Percentiles rank a stretch among this genome's conserved stretches.
Conservation (phyloP, 2,113 vertebrate species). For the Romanogobio albipinnatus region DNA sequence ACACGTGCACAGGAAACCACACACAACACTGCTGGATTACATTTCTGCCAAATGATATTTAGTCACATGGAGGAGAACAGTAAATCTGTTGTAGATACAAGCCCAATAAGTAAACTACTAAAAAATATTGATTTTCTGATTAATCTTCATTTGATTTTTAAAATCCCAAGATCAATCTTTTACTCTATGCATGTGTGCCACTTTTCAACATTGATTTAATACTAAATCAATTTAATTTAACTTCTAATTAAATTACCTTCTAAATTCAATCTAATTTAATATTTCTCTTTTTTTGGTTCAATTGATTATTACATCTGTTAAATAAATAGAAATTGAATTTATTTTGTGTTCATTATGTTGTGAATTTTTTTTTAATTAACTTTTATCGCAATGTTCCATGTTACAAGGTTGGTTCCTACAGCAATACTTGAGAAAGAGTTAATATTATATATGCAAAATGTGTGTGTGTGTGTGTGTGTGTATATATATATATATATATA, state of each 20-base stretch:
- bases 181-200: not conserved
- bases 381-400: not conserved
- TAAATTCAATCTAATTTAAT: no score
- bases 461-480: no score
- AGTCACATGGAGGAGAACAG: slow-evolving; percentile 6
- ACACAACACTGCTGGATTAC: slow-evolving; percentile 10
- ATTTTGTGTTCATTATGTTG: no score
- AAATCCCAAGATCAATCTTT: not conserved
- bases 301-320: not conserved
- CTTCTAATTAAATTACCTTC: no score
- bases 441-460: no score
- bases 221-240: no score
- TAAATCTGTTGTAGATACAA: not conserved
- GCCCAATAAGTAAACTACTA: slow-evolving; percentile 25
- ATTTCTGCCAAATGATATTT: slow-evolving; percentile 15
- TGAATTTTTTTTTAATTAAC: not conserved
- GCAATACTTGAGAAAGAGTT: not conserved
- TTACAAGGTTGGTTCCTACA: not conserved
- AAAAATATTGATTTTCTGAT: not conserved
- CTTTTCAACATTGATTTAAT: not conserved
- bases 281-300: not conserved
- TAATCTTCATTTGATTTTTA: not conserved
- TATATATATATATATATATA: no score
- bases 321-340: not conserved
- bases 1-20: slow-evolving; percentile 23